Evolutionary conservation across 2,888 invertebrate species (phyloP).

Genomic region (Aspidiotus rigidus): DNA sequence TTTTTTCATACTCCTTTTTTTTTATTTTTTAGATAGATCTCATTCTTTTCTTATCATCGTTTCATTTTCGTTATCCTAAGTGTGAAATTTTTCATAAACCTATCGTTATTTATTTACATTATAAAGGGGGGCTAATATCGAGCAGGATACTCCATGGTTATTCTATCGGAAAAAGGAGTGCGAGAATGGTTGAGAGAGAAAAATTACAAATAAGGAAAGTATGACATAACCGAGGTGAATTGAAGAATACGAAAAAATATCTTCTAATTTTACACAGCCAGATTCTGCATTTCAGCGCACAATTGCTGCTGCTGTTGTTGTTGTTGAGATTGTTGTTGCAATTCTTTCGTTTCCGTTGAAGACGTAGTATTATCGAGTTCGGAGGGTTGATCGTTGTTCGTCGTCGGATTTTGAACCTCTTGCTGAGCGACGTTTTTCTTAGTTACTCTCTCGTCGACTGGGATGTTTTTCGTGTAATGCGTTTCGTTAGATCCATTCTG

Average conservation of each 20-base stretch:
- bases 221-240: conserved; percentile 2
- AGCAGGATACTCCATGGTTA: no score
- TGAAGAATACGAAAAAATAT: conserved; percentile 16
- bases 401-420: not conserved
- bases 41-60: no score
- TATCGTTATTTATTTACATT: no score
- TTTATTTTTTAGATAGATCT: no score
- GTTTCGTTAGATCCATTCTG: conserved; percentile 3
- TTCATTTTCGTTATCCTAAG: no score
- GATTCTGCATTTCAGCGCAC: conserved; percentile 25
- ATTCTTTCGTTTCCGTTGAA: not conserved
- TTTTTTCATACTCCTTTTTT: not conserved
- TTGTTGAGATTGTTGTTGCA: not conserved
- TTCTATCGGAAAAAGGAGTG: no score
- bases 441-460: not conserved
- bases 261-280: conserved; percentile 23
- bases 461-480: not conserved
- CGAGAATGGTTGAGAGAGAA: not conserved
- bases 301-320: conserved; percentile 20
- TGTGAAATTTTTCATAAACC: no score
- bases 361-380: conserved; percentile 7
- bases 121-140: no score
- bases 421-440: not conserved
- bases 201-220: conserved; percentile 12
- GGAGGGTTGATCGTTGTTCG: not conserved